Evolutionary conservation across 2,888 invertebrate species (phyloP), one percentile per base, ranked within the genome.

Genomic region (Torymus aiolomorphi): DNA sequence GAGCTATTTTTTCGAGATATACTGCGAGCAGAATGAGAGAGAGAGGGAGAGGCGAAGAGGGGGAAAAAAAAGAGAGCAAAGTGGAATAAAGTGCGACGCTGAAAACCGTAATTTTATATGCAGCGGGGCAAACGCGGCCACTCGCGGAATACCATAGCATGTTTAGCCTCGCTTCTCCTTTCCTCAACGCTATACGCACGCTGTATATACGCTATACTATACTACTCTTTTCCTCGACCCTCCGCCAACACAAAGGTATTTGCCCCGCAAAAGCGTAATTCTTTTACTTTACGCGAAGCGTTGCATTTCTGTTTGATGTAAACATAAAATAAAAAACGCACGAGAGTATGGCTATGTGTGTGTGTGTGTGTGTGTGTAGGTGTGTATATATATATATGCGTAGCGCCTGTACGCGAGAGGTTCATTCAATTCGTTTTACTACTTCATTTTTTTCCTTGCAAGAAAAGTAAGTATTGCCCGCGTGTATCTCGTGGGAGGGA

Each of bases 81-180:
- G 65, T 71, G 52, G 59, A 77, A 70, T 77, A 77, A 71, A 71
- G 59, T 66, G 65, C 62, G 65, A 51, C 51, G 20, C 54, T 71
- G 71, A 71, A 71, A 59, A 65, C 59, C 77, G 71, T 77, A 71
- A 71, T 77, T 77, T 77, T 71, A 71, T 65, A 65, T 77, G 70
- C 76, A 59, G 42, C 13, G 51, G 18, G 24, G 76, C 65, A 65
- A 65, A 57, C 51, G 18, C 76, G 62, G 65, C 16, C 65, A 65
- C 57, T 51, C 16, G 65, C 52, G 13, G 57, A 65, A 71, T 31
- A 16, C 31, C 65, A 20, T 31, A 14, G 63, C 70, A n/a, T 71
- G 70, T 76, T 71, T 56, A 59, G 52, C 59, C 24, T 24, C 31
- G 51, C 11, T 70, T 65, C 62, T 65, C 24, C 51, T 31, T 31